Percentiles rank a stretch among this genome's conserved stretches.
Conservation (phyloP, 2,113 vertebrate species). For the Paralichthys olivaceus region DNA sequence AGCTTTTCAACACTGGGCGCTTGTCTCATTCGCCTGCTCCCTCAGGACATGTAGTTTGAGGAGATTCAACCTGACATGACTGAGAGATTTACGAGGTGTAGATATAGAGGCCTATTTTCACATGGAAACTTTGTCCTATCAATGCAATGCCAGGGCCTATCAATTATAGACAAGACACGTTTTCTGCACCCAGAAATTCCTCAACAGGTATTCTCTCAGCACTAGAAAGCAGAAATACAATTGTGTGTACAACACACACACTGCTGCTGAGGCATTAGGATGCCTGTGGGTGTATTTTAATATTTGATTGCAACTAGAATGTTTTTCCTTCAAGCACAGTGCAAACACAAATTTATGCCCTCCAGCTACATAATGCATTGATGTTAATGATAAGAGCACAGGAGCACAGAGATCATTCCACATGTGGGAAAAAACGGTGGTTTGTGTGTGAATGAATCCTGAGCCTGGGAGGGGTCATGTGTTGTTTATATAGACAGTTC, state of each 20-base stretch:
- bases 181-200: slow-evolving; percentile 11
- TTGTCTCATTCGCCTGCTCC: slow-evolving; percentile 53
- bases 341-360: slow-evolving; percentile 65
- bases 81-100: slow-evolving; percentile 66
- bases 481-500: slow-evolving; percentile 57
- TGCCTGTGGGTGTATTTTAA: slow-evolving; percentile 68
- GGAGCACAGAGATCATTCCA: slow-evolving; percentile 39
- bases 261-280: slow-evolving; percentile 24
- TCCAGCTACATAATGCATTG: slow-evolving; percentile 53
- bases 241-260: neutral
- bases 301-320: slow-evolving; percentile 60
- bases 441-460: slow-evolving; percentile 48
- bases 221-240: slow-evolving; percentile 29
- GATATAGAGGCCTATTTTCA: slow-evolving; percentile 55
- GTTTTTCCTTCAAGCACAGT: slow-evolving; percentile 59
- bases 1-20: slow-evolving; percentile 53
- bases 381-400: slow-evolving; percentile 56
- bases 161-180: slow-evolving; percentile 52
- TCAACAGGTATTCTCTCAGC: slow-evolving; percentile 45
- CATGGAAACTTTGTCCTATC: slow-evolving; percentile 39
- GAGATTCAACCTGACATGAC: slow-evolving; percentile 64
- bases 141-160: slow-evolving; percentile 46
- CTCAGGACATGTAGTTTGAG: slow-evolving; percentile 55
- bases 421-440: neutral
- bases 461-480: slow-evolving; percentile 46